Base-by-base conservation (phyloP, 1,140 invertebrate species). In the Cataglyphis hispanica region DNA sequence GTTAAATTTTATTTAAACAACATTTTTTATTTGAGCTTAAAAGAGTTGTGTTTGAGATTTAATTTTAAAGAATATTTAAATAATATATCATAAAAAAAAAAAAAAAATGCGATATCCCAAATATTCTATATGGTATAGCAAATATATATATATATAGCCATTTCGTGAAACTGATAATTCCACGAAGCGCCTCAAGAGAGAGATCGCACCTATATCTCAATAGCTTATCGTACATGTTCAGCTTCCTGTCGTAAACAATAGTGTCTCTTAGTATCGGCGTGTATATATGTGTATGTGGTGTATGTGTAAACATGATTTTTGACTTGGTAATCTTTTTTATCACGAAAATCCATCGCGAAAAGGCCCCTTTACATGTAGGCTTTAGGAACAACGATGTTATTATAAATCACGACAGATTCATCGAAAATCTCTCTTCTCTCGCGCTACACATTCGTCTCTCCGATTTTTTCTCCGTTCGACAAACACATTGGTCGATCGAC, bases 371-470 rank as follows among this genome's bases (percentile, higher is more conserved):
- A 13, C 25, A 27, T n/a, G 53, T n/a, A 43, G 27, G 22, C 11
- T 64, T 64, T 46, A 90, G 86, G 89, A 90, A 89, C 87, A 89
- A 74, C 74, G 69, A 22, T 43, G 40, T 63, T 75, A 75, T 84
- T 60, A 61, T 40, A 31, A 84, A 87, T 61, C 67, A 69, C 16
- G 53, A 58, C 16, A 40, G 40, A 69, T 60, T 56, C 74, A 7
- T 63, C 37, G 19, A 19, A 58, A 56, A 53, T 1, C 16, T 22
- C 11, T 43, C 19, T 43, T 16, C 10, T 16, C 10, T 19, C 19
- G 11, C 63, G 25, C 19, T 46, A 34, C 37, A 25, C 60, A 37
- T 43, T 43, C 22, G 22, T 83, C 72, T 40, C 10, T 46, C 10
- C 16, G 25, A 50, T 53, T 5, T 19, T 50, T 72, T 4, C 11